Conservation (phyloP, 1,140 invertebrate genomes). For the Teleogryllus occipitalis region DNA sequence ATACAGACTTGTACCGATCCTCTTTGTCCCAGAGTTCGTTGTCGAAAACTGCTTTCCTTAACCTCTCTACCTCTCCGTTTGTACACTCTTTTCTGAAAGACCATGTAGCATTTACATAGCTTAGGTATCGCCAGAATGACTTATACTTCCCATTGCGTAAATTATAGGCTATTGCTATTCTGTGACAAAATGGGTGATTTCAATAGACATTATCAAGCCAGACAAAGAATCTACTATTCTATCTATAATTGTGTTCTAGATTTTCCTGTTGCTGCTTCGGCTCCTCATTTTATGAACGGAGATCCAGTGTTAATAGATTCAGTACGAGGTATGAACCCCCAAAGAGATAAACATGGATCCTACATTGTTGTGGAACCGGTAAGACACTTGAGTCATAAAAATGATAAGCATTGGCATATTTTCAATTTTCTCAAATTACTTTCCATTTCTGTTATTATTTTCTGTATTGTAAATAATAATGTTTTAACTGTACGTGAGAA, state of each 20-base stretch:
- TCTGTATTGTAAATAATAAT: neutral
- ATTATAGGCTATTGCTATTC: no score
- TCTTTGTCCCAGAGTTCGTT: no score
- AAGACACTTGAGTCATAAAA: neutral
- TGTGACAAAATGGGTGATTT: no score
- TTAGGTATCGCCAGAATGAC: no score
- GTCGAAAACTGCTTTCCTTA: no score
- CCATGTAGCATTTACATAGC: no score
- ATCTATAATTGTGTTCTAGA: neutral
- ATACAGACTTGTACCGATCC: no score
- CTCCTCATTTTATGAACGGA: neutral
- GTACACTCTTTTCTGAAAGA: no score
- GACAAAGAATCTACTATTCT: no score
- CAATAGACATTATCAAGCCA: no score
- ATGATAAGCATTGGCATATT: neutral
- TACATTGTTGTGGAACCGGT: neutral
- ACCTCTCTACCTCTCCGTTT: no score
- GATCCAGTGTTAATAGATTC: neutral
- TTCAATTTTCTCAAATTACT: neutral
- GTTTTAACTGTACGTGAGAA: neutral
- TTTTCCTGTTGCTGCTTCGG: neutral
- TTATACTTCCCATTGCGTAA: no score
- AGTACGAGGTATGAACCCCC: neutral
- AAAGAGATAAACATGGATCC: neutral
- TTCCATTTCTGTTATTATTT: neutral